These are phyloP conservation scores for Mimas tiliae DNA, from an alignment of 2,888 invertebrate genomes.

Conservation along the genomic window DNA sequence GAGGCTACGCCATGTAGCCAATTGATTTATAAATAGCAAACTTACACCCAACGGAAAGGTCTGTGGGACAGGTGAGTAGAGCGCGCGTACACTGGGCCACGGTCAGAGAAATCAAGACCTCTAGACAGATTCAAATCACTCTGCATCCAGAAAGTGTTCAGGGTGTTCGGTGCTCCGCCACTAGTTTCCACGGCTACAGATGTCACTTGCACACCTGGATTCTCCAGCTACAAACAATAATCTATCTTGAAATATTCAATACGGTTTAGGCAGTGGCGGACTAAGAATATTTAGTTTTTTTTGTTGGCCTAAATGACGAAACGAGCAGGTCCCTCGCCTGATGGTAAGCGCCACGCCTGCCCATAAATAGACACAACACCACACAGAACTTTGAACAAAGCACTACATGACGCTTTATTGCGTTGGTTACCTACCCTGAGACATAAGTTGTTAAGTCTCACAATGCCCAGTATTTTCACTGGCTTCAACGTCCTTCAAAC, in stretches of 20 bases:
- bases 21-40: neutral
- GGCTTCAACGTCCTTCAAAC: too few relatives aligned
- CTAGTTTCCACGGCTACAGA: slow-evolving; percentile 76
- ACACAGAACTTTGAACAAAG: too few relatives aligned
- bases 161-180: slow-evolving; percentile 78
- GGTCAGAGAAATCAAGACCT: slow-evolving; percentile 90
- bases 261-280: neutral
- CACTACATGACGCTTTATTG: too few relatives aligned
- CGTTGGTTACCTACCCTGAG: too few relatives aligned
- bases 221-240: slow-evolving; percentile 78
- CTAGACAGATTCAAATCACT: slow-evolving; percentile 92
- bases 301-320: too few relatives aligned
- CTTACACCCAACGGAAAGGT: slow-evolving; percentile 87
- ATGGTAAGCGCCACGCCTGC: too few relatives aligned
- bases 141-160: slow-evolving; percentile 91
- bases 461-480: too few relatives aligned
- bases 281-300: too few relatives aligned
- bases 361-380: too few relatives aligned
- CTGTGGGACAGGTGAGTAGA: slow-evolving; percentile 92
- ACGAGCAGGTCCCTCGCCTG: too few relatives aligned
- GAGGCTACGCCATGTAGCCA: too few relatives aligned
- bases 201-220: slow-evolving; percentile 84
- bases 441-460: too few relatives aligned
- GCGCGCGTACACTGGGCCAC: slow-evolving; percentile 88
- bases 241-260: neutral